Evolutionary conservation across 2,113 vertebrate genomes (phyloP), one percentile per base, ranked within the genome.

Genomic region (Toxostoma redivivum): DNA sequence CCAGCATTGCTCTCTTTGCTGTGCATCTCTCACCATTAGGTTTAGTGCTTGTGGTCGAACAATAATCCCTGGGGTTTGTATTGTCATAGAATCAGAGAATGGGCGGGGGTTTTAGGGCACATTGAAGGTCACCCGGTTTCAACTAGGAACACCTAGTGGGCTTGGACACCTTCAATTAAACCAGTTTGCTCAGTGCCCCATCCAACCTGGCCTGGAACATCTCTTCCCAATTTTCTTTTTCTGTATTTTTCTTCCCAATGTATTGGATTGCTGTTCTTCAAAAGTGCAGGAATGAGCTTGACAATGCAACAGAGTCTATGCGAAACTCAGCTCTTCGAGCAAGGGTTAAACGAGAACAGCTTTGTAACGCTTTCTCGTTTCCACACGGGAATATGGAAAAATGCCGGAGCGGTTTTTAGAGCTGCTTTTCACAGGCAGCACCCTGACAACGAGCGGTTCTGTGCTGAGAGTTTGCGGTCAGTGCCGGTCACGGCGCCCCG

Each of bases 391-490:
- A 12, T 35, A 35, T 2, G 33, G 31, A 14, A 7, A 31, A 40
- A 4, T 0, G 22, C 40, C 19, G 16, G 10, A 1, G 6, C 1
- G 8, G 0, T 4, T 35, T 50, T 60, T 4, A 11, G 8, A 35
- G 33, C 13, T 5, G 14, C 0, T 44, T 60, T n/a, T 53, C 4
- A 2, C 8, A 14, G 8, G 11, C 28, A 54, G 25, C 3, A 2
- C 8, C 3, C 4, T 1, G 13, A 7, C 3, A 37, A 12, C 0
- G 24, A 37, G 38, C 0, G 12, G 31, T 0, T 18, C 44, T 5
- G 16, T 18, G 3, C 66, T 0, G 5, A 12, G 7, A 4, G 12
- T 4, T 2, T 0, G 7, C 1, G 5, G 3, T 0, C 18, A 1
- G 12, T 1, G 5, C n/a, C 20, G 10, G 4, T 4, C 20, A 0